phyloP scores from a whole-genome alignment of 2,113 vertebrate genomes.

The Malurus elegans region DNA sequence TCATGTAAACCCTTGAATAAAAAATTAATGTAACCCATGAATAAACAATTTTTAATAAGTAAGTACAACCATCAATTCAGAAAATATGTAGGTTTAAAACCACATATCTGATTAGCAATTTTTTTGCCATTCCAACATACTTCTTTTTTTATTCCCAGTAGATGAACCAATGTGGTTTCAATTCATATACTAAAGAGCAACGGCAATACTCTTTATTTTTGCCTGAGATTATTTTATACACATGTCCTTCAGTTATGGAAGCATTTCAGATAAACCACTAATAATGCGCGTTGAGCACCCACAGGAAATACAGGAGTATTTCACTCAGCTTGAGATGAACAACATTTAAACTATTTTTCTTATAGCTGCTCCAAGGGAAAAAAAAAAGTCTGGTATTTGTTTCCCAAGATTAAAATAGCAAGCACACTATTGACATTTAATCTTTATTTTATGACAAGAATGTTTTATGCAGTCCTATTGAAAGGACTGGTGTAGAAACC shows the following conservation, averaged over 20 bases:
- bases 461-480: conserved; percentile 51
- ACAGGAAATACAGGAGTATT: conserved; percentile 3
- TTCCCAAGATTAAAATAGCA: conserved; percentile 59
- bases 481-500: conserved; percentile 51
- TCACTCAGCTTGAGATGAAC: conserved; percentile 40
- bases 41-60: background rate
- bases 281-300: conserved; percentile 33
- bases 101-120: background rate
- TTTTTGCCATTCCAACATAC: background rate
- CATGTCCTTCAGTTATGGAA: conserved; percentile 42
- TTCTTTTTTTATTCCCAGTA: conserved; percentile 14
- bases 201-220: conserved; percentile 24
- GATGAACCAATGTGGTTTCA: conserved; percentile 31
- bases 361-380: background rate
- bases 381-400: conserved; percentile 49
- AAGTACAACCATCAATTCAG: background rate
- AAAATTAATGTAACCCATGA: background rate
- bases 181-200: background rate
- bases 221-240: conserved; percentile 26
- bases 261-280: conserved; percentile 27
- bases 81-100: background rate
- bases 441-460: conserved; percentile 47
- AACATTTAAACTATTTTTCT: background rate
- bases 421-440: conserved; percentile 59
- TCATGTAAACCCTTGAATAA: background rate